These are phyloP conservation scores for Diachasmimorpha longicaudata DNA, from an alignment of 1,140 invertebrate genomes.

Conservation along the genomic window DNA sequence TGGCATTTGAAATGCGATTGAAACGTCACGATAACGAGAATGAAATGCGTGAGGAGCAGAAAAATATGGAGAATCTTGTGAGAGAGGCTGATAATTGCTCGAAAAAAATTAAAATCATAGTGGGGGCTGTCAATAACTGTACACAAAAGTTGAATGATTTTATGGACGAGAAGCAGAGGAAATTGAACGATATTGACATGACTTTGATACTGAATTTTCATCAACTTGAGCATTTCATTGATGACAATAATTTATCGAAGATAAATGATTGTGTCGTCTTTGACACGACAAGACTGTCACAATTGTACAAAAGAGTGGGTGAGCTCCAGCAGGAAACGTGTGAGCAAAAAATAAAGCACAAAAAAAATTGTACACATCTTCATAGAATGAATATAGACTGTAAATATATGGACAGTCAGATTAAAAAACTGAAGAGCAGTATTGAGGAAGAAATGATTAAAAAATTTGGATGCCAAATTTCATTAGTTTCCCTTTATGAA, in stretches of 20 bases:
- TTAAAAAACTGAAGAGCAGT: constrained; percentile 59
- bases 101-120: constrained; percentile 47
- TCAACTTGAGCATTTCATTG: constrained; percentile 69
- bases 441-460: constrained; percentile 64
- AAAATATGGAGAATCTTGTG: constrained; percentile 54
- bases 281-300: constrained; percentile 63
- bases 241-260: constrained; percentile 60
- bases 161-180: constrained; percentile 70
- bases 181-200: constrained; percentile 72
- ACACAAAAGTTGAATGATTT: constrained; percentile 51
- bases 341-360: constrained; percentile 66
- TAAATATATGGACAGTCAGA: constrained; percentile 64
- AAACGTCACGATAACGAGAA: constrained; percentile 63
- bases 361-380: constrained; percentile 64
- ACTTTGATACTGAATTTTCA: constrained; percentile 70
- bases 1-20: constrained; percentile 68
- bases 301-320: constrained; percentile 69
- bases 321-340: constrained; percentile 70
- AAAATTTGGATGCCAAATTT: constrained; percentile 66
- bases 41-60: constrained; percentile 54
- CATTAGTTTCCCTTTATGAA: constrained; percentile 66
- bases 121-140: constrained; percentile 40
- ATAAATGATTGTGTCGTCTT: constrained; percentile 71
- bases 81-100: constrained; percentile 53
- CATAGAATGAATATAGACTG: constrained; percentile 65